A percentile compares a stretch with the other conserved stretches of the same genome.
These are phyloP conservation scores for Paraplagusia blochii DNA, from an alignment of 2,113 vertebrate species.

Conservation along the genomic window DNA sequence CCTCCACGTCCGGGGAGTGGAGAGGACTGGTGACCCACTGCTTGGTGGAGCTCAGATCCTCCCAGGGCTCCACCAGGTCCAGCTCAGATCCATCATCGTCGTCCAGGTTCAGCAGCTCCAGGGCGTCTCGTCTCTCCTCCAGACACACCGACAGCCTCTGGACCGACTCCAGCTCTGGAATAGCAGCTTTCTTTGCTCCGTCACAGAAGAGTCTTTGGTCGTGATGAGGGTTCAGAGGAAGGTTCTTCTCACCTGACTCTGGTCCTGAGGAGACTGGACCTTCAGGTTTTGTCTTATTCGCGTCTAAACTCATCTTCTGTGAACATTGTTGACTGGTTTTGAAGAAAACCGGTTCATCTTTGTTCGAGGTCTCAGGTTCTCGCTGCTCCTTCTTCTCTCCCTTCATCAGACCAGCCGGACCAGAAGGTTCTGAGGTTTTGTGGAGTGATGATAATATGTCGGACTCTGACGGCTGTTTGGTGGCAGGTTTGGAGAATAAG, in stretches of 20 bases:
- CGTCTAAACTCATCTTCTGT: conserved; percentile 15
- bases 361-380: conserved; percentile 39
- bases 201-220: conserved; percentile 23
- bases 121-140: conserved; percentile 62
- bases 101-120: conserved; percentile 77
- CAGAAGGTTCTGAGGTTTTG: conserved; percentile 16
- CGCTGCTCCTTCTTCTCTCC: conserved; percentile 30
- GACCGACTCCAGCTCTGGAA: conserved; percentile 30
- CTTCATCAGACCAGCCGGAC: conserved; percentile 14
- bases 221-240: conserved; percentile 12
- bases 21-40: conserved; percentile 97
- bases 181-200: conserved; percentile 24
- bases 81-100: conserved; percentile 82
- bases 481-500: conserved; percentile 14
- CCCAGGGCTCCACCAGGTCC: conserved; percentile 92
- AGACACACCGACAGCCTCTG: conserved; percentile 60
- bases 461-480: conserved; percentile 61
- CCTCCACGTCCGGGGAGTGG: conserved; percentile 88
- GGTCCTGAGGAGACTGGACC: conserved; percentile 7
- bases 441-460: conserved; percentile 50
- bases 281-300: conserved; percentile 11
- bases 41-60: conserved; percentile 79
- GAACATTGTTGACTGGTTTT: conserved; percentile 5
- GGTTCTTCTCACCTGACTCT: not conserved
- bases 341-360: conserved; percentile 22